Base-by-base conservation (phyloP, 92 coral and sea anemone species). In the Umimayanthus kanabou region DNA sequence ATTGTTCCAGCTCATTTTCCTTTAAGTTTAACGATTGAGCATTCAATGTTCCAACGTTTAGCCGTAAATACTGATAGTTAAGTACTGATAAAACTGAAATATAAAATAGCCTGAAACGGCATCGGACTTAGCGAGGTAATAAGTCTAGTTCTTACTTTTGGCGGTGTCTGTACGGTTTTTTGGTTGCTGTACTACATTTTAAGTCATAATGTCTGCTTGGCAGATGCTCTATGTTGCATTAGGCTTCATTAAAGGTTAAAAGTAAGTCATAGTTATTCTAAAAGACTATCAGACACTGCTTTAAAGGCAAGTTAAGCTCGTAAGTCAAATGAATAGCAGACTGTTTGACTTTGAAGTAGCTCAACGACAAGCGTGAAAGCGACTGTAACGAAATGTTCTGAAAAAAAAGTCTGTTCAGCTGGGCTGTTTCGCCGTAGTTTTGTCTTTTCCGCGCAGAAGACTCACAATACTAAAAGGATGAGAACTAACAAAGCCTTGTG, bases 401-500 rank as follows among this genome's bases (percentile, higher is more conserved):
- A 29, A 1, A 15, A 5, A 55, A 20, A 2, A 26, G 84, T 55
- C 26, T n/a, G 67, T 58, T 61, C 71, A n/a, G 69, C 22, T 82
- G 45, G 39, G 23, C 65, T 72, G 78, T 42, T 83, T 42, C 16
- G 50, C 50, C 50, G 74, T 64, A 66, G 11, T 42, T 61, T 67
- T 69, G n/a, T 28, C 57, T 58, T 39, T 82, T 64, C 23, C 22
- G 43, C 45, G 47, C 25, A 83, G 47, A 83, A 83, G 76, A 25
- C 87, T 83, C 4, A 40, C 87, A 49, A 83, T 83, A 26, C 87
- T 83, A 11, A 83, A 83, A 13, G 87, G 87, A 45, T 83, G 87
- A 30, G 74, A 69, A 33, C 22, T 70, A 25, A 8, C 47, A 30
- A 70, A 43, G 42, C 47, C 28, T 29, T 45, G 77, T 33, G 29